Percentiles rank a stretch among this genome's conserved stretches.
phyloP scores from a whole-genome alignment of 2,888 invertebrate species.

The Helobdella robusta region DNA sequence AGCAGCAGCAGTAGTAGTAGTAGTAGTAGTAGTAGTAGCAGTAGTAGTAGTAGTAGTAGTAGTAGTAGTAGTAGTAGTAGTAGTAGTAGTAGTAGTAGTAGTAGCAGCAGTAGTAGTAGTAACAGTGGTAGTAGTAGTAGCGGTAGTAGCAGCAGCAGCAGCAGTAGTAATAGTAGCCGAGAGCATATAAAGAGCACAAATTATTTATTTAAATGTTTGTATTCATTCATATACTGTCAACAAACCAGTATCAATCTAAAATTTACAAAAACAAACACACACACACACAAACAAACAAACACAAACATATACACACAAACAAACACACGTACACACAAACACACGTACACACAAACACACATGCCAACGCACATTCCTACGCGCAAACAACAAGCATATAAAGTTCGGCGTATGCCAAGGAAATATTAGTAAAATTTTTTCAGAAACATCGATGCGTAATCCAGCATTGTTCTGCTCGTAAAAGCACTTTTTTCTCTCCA shows the following conservation, averaged over 20 bases:
- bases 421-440: too few species aligned
- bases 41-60: conserved; percentile 15
- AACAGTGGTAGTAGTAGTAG: too few species aligned
- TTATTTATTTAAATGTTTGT: too few species aligned
- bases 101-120: conserved; percentile 18
- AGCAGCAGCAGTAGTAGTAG: conserved; percentile 22
- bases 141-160: too few species aligned
- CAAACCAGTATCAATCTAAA: neutral
- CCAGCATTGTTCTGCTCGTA: too few species aligned
- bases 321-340: conserved; percentile 13
- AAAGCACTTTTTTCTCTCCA: too few species aligned
- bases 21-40: conserved; percentile 18
- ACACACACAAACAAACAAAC: conserved; percentile 11
- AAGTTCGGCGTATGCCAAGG: too few species aligned
- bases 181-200: too few species aligned
- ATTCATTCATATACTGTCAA: too few species aligned
- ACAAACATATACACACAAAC: conserved; percentile 7
- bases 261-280: neutral
- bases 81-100: conserved; percentile 14
- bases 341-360: conserved; percentile 14
- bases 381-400: too few species aligned
- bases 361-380: neutral
- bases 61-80: conserved; percentile 18
- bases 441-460: too few species aligned
- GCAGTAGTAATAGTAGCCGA: too few species aligned